phyloP scores from a whole-genome alignment of 1,140 invertebrate genomes.

The Zophobas atratus region DNA sequence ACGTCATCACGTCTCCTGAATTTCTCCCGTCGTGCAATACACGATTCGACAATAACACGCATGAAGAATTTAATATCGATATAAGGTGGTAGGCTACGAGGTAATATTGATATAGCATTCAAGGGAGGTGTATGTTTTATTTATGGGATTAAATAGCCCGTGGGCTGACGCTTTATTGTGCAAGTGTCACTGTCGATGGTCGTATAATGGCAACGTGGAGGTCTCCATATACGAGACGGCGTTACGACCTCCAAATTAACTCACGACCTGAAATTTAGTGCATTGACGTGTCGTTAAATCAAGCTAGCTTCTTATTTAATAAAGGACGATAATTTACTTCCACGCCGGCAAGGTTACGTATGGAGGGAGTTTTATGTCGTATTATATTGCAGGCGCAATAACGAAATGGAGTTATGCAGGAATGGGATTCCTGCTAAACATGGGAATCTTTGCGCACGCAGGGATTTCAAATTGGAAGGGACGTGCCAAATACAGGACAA shows the following conservation, averaged over 20 bases:
- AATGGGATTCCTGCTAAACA: neutral
- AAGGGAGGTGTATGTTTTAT: slow-evolving; percentile 8
- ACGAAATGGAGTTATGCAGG: slow-evolving; percentile 3
- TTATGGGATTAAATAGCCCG: slow-evolving; percentile 32
- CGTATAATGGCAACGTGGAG: slow-evolving; percentile 19
- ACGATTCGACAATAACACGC: slow-evolving; percentile 29
- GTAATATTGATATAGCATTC: slow-evolving; percentile 23
- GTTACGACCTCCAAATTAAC: slow-evolving; percentile 12
- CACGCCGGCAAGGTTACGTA: neutral
- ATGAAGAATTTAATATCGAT: slow-evolving; percentile 38
- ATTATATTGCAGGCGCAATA: slow-evolving; percentile 7
- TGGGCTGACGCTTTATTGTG: slow-evolving; percentile 14
- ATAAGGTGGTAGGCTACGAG: slow-evolving; percentile 18
- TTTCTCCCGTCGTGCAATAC: slow-evolving; percentile 5
- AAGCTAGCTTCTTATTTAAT: slow-evolving; percentile 28
- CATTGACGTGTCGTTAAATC: slow-evolving; percentile 36
- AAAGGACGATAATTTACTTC: slow-evolving; percentile 27
- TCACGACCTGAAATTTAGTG: slow-evolving; percentile 28
- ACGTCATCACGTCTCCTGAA: slow-evolving; percentile 1
- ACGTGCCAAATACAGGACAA: too few relatives aligned
- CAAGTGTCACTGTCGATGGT: slow-evolving; percentile 31
- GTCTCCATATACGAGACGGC: neutral
- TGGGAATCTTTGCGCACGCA: neutral
- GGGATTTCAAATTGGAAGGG: too few relatives aligned
- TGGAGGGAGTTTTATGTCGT: slow-evolving; percentile 16